phyloP scores from a whole-genome alignment of 2,888 invertebrate species.

The Bembecia ichneumoniformis region DNA sequence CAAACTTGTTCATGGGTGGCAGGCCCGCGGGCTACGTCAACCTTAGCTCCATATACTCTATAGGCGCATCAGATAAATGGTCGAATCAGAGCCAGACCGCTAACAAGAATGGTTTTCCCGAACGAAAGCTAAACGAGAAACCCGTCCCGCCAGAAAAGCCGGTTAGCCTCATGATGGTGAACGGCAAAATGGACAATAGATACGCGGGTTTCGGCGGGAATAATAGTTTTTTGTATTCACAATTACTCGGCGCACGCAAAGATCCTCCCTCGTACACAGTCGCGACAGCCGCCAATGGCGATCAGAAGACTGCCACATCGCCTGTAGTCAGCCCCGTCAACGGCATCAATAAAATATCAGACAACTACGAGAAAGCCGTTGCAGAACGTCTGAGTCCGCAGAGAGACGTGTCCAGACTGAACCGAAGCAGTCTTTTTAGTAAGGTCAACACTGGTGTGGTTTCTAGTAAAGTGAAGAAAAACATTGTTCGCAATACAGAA shows the following conservation, averaged over 20 bases:
- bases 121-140: constrained; percentile 49
- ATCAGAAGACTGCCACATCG: constrained; percentile 25
- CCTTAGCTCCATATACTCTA: constrained; percentile 61
- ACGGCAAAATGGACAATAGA: constrained; percentile 57
- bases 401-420: constrained; percentile 40
- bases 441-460: constrained; percentile 62
- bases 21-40: constrained; percentile 45
- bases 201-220: constrained; percentile 48
- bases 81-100: constrained; percentile 18
- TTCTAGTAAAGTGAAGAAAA: constrained; percentile 45
- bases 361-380: constrained; percentile 62
- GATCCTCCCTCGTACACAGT: constrained; percentile 58
- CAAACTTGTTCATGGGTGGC: constrained; percentile 12
- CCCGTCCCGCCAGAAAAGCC: constrained; percentile 65
- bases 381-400: constrained; percentile 58
- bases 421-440: constrained; percentile 54
- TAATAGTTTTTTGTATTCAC: constrained; percentile 64
- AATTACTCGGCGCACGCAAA: constrained; percentile 33
- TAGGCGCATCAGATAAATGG: constrained; percentile 45
- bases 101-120: constrained; percentile 38
- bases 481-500: constrained; percentile 25
- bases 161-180: constrained; percentile 63
- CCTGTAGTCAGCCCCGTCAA: constrained; percentile 52
- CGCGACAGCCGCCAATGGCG: constrained; percentile 15
- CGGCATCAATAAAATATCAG: constrained; percentile 62